Conservation (phyloP, 2,113 vertebrate genomes). For the Micromys minutus region DNA sequence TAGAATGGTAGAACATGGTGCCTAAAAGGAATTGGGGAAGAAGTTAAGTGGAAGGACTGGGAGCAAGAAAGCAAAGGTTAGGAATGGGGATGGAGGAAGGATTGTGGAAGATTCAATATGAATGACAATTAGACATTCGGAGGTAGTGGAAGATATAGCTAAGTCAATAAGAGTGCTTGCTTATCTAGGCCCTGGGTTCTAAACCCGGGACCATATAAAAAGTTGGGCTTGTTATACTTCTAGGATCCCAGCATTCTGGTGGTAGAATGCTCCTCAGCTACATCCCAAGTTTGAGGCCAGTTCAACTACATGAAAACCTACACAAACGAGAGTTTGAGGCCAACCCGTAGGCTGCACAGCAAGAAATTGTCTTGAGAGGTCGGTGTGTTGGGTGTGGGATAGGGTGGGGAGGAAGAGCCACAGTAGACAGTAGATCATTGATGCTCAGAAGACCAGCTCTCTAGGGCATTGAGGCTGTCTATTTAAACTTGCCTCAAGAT, state of each 20-base stretch:
- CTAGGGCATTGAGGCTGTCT: background rate
- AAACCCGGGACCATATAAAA: background rate
- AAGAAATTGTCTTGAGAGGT: background rate
- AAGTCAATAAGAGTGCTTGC: background rate
- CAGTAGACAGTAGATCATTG: background rate
- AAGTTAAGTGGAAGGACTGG: conserved; percentile 2
- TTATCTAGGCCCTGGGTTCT: background rate
- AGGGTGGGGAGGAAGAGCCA: too few species aligned
- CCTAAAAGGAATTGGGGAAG: background rate
- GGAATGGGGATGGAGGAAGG: too few species aligned
- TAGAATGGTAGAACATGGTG: background rate
- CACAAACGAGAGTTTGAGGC: background rate
- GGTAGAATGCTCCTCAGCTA: background rate
- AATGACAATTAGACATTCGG: background rate
- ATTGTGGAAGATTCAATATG: background rate
- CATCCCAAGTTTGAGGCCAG: background rate
- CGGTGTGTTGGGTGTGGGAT: background rate
- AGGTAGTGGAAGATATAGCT: background rate
- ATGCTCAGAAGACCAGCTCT: background rate
- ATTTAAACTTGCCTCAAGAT: background rate
- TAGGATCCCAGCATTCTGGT: background rate
- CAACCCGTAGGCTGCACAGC: background rate
- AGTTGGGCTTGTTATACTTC: background rate
- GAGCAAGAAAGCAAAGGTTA: background rate
- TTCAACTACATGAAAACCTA: background rate